Percentiles rank a stretch among this genome's conserved stretches.
These are phyloP conservation scores for Orthosia gracilis DNA, from an alignment of 2,888 invertebrate genomes.

Conservation along the genomic window DNA sequence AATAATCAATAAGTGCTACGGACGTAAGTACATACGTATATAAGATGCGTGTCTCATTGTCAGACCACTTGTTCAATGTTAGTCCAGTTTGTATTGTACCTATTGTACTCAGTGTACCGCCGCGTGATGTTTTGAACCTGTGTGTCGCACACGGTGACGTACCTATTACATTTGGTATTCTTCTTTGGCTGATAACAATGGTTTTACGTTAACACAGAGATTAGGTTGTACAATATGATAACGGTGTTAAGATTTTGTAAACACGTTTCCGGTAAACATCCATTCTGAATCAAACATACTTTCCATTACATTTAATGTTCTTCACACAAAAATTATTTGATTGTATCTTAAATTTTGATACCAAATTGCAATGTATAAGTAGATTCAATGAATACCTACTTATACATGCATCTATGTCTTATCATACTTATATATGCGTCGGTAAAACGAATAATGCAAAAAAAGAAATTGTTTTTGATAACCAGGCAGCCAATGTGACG, in stretches of 20 bases:
- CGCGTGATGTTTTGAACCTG: constrained; percentile 59
- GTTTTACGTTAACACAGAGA: constrained; percentile 31
- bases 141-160: constrained; percentile 54
- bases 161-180: constrained; percentile 46
- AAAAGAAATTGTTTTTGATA: constrained; percentile 42
- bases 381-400: constrained; percentile 22
- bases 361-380: not conserved
- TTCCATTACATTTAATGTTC: not conserved
- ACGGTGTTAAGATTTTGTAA: constrained; percentile 35
- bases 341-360: constrained; percentile 7
- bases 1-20: constrained; percentile 24
- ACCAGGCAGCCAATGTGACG: constrained; percentile 32
- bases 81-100: constrained; percentile 63
- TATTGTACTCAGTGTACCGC: constrained; percentile 53
- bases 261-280: constrained; percentile 55
- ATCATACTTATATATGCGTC: too few species aligned
- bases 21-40: constrained; percentile 38
- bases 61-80: constrained; percentile 65
- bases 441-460: constrained; percentile 18
- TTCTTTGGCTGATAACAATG: constrained; percentile 40
- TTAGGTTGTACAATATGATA: constrained; percentile 46
- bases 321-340: not conserved
- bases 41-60: constrained; percentile 56
- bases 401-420: too few species aligned
- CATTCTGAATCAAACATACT: constrained; percentile 30